Evolutionary conservation across 2,888 invertebrate genomes (phyloP).

Genomic region (Tetragonula carbonaria): DNA sequence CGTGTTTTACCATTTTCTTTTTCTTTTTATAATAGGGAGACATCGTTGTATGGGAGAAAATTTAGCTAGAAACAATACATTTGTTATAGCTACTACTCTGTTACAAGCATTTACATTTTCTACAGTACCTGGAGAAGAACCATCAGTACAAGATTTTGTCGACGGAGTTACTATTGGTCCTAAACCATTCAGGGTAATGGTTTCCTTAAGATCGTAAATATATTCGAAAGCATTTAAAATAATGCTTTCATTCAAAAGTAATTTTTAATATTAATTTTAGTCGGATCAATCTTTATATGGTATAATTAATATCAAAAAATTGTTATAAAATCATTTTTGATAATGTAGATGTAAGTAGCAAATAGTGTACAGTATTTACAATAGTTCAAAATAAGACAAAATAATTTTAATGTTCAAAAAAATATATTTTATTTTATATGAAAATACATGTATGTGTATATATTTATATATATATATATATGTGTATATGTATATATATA

Average conservation of each 20-base stretch:
- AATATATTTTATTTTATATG: conserved; percentile 59
- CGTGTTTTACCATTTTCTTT: not conserved
- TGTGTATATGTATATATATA: not conserved
- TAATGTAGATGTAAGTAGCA: conserved; percentile 3
- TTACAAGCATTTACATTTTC: conserved; percentile 90
- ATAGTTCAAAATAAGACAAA: not conserved
- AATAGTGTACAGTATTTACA: conserved; percentile 11
- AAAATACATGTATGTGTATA: conserved; percentile 48
- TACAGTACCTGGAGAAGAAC: conserved; percentile 88
- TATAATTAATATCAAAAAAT: not conserved
- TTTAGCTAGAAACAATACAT: conserved; percentile 91
- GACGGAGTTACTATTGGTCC: conserved; percentile 93
- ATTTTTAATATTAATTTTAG: not conserved
- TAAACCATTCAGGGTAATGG: conserved; percentile 88
- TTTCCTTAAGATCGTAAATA: conserved; percentile 85
- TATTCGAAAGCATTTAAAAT: not conserved
- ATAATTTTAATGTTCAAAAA: conserved; percentile 46
- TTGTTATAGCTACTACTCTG: conserved; percentile 90
- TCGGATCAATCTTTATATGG: not conserved
- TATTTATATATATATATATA: conserved; percentile 18
- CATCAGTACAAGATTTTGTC: conserved; percentile 87
- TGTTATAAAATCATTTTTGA: not conserved
- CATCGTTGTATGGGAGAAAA: conserved; percentile 94
- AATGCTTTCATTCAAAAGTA: not conserved
- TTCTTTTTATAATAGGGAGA: conserved; percentile 83